Base-by-base conservation (phyloP, 2,888 invertebrate species). In the Empis livida region DNA sequence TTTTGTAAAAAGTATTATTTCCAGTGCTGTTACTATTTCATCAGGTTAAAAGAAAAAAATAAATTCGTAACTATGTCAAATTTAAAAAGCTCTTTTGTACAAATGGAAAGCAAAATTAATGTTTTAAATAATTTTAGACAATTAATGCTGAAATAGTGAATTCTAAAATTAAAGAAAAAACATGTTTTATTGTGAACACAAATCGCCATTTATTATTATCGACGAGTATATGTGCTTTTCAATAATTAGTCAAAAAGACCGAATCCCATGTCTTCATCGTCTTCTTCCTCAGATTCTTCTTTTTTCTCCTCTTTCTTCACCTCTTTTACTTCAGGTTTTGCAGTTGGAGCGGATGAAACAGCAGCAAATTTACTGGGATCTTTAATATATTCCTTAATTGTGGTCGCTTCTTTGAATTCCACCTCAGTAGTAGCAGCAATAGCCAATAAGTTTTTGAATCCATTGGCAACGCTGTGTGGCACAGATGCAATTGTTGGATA, bases 401-500 rank as follows among this genome's bases (percentile, higher is more conserved):
- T 89, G 44, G 81, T 75, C 42, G 96, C 97, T 72, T 96, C 90
- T 69, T 89, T 82, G 77, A 99, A 99, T 53, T 88, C 86, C 54
- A 96, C 82, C 52, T 99, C 95, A 47, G 97, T 96, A 61, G 82
- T 90, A 48, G 95, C 94, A 60, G 99, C 97, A 62, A 99, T 75
- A 55, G 97, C 93, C 76, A 99, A 77, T 64, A 99, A 74, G 73
- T 95, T 96, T 80, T 92, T 96, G 82, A 99, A 93, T 54, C 96
- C 97, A 64, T 96, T 94, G 72, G 88, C 88, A 63, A 99, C 80
- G 71, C 93, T 93, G 77, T 99, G 99, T 49, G 99, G 96, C 42
- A 82, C 95, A 45, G 97, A 97, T 40, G 95, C 97, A 55, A 92
- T 73, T 14, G 96, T 99, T 53, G 99, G 97, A 73, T 97, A 97